Evolutionary conservation across 2,113 vertebrate species (phyloP).

Genomic region (Gallinago media): DNA sequence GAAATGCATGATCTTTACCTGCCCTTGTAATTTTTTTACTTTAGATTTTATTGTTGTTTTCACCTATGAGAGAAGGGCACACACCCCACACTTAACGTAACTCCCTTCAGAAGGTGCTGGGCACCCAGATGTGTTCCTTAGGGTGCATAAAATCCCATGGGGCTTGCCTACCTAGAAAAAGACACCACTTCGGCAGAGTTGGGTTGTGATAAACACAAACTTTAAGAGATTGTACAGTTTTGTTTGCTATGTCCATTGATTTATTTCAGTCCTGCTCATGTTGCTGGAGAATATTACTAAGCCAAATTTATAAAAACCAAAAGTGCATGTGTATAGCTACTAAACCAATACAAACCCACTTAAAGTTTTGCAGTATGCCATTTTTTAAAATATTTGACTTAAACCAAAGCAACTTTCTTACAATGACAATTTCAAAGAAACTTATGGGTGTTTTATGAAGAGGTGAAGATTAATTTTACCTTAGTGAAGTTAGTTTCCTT

Average conservation of each 20-base stretch:
- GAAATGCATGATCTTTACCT: background rate
- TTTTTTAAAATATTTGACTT: background rate
- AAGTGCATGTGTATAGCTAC: background rate
- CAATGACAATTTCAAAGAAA: background rate
- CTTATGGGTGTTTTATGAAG: background rate
- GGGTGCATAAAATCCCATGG: background rate
- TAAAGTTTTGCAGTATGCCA: background rate
- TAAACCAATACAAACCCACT: background rate
- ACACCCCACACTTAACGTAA: fast-evolving
- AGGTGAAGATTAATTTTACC: background rate
- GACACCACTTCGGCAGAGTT: background rate
- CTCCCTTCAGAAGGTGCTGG: background rate
- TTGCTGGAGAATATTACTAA: background rate
- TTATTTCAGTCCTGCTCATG: background rate
- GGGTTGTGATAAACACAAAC: background rate
- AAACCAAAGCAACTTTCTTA: background rate
- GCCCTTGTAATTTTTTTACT: background rate
- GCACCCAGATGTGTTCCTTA: background rate
- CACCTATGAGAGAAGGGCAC: background rate
- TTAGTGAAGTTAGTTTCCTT: background rate
- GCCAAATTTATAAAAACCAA: background rate
- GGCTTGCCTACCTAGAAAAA: background rate
- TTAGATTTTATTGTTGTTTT: background rate
- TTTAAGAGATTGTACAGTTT: background rate
- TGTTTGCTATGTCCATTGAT: background rate